phyloP scores from a whole-genome alignment of 2,888 invertebrate genomes.

The Eupithecia tripunctaria region DNA sequence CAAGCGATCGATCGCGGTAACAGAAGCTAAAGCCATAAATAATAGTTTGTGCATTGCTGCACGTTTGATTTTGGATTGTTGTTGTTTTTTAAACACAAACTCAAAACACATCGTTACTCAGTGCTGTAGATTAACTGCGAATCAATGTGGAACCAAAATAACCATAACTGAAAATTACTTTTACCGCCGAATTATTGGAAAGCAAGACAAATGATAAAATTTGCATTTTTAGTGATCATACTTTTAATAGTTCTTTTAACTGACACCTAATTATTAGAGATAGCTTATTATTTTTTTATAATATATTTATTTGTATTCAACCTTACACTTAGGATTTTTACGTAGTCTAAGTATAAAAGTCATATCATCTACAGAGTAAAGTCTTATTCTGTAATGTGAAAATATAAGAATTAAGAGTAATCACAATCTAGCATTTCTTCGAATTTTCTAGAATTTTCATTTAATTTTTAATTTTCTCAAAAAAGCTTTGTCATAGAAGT shows the following conservation, averaged over 20 bases:
- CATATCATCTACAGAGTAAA: neutral
- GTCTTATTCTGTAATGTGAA: too few species aligned
- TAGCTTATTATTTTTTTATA: neutral
- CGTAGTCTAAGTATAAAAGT: neutral
- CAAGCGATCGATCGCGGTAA: neutral
- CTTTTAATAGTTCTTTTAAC: neutral
- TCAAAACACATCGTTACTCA: neutral
- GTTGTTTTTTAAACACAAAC: neutral
- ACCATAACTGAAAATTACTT: neutral
- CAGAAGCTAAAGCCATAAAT: neutral
- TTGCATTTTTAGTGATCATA: neutral
- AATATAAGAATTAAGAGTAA: too few species aligned
- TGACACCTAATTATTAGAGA: neutral
- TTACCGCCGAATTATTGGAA: neutral
- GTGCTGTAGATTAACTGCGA: neutral
- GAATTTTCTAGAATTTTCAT: neutral
- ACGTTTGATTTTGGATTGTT: constrained; percentile 6
- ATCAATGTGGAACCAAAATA: neutral
- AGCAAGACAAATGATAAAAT: neutral
- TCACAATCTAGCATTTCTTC: neutral
- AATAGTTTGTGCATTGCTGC: neutral
- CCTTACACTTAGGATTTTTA: neutral
- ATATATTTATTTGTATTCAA: neutral
- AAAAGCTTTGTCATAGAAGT: neutral
- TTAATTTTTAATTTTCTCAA: neutral